phyloP scores from a whole-genome alignment of 2,797 vertebrate species.

The Arnoldichthys spilopterus region DNA sequence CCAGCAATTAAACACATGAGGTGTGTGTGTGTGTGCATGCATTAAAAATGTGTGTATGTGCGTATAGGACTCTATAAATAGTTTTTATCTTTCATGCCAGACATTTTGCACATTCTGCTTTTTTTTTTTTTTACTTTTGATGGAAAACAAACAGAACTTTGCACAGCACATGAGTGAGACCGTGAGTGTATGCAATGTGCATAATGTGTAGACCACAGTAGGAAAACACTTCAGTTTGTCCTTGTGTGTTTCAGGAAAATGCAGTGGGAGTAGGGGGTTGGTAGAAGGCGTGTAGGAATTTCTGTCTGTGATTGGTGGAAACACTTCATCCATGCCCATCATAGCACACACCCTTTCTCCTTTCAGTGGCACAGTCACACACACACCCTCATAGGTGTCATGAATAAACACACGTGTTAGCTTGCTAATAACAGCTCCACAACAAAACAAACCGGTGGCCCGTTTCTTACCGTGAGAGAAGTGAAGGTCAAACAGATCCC shows the following conservation, averaged over 20 bases:
- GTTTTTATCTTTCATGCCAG: not conserved
- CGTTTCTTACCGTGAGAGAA: slow-evolving; percentile 86
- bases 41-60: not conserved
- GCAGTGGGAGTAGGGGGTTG: slow-evolving; percentile 53
- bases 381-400: slow-evolving; percentile 56
- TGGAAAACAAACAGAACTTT: no score
- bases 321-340: slow-evolving; percentile 58
- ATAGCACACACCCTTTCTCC: slow-evolving; percentile 2
- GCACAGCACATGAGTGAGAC: not conserved
- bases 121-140: no score
- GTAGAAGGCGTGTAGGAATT: slow-evolving; percentile 67
- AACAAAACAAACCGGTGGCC: slow-evolving; percentile 21
- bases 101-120: no score
- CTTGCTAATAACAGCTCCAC: slow-evolving; percentile 43
- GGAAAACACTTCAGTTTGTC: slow-evolving; percentile 44
- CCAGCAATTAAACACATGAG: slow-evolving; percentile 3
- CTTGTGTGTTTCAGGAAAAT: slow-evolving; percentile 66
- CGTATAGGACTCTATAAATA: no score
- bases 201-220: not conserved
- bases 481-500: slow-evolving; percentile 94
- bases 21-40: not conserved
- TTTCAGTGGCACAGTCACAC: slow-evolving; percentile 23
- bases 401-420: slow-evolving; percentile 47
- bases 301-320: slow-evolving; percentile 67
- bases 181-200: not conserved